Conservation (phyloP, 2,113 vertebrate species). For the Caloenas nicobarica region DNA sequence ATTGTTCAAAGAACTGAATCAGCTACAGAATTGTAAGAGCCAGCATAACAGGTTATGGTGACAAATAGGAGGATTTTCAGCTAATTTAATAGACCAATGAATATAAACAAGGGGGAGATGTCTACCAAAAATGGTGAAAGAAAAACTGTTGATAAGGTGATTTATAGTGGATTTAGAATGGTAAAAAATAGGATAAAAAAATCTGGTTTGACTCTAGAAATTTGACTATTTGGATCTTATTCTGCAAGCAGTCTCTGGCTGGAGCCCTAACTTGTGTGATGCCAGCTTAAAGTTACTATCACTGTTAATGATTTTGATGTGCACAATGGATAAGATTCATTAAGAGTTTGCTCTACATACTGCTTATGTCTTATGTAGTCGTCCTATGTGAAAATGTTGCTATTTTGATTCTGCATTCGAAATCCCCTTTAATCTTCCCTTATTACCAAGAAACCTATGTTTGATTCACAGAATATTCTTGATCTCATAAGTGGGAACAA, state of each 20-base stretch:
- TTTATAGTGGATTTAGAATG: background rate
- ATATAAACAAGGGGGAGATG: background rate
- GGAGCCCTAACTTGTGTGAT: background rate
- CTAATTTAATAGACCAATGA: background rate
- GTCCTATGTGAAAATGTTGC: background rate
- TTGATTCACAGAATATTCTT: background rate
- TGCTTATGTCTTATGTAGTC: background rate
- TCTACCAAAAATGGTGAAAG: background rate
- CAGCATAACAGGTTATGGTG: background rate
- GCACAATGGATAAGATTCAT: background rate
- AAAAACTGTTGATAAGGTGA: background rate
- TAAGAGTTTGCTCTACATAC: background rate
- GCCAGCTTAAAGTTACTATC: background rate
- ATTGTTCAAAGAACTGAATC: background rate
- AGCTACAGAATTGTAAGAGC: background rate
- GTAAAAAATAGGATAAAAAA: background rate
- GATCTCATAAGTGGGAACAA: background rate
- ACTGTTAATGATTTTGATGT: fast-evolving
- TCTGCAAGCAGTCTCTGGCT: background rate
- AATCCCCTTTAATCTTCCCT: background rate
- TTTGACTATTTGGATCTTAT: background rate
- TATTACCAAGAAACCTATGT: background rate
- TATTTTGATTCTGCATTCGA: background rate
- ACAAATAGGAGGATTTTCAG: background rate
- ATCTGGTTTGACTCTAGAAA: background rate